Base-by-base conservation (phyloP, 2,113 vertebrate species). In the Malurus cyaneus region DNA sequence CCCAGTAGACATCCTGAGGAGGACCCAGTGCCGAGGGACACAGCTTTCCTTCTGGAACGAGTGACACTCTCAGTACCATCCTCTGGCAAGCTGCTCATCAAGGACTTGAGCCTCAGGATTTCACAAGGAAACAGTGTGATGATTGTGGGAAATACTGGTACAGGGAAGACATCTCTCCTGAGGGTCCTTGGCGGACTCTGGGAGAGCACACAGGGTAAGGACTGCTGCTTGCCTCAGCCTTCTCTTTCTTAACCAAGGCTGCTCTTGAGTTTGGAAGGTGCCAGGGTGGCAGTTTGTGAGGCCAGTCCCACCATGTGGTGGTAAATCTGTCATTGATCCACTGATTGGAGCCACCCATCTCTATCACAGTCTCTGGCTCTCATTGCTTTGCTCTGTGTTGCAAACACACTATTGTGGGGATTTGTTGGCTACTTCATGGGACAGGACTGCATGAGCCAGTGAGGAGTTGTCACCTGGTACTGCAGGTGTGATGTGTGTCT, bases 101-200 rank as follows among this genome's bases (percentile, higher is more conserved):
- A 98, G 91, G 98, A 99, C 14, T 97, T 99, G 96, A 99, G 92
- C 89, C 96, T 99, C 87, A 98, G 92, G 89, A 97, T 99, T 92
- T 98, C 97, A 4, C 94, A 99, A 84, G 99, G 99, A n/a, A 96
- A 96, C 66, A 98, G 98, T 66, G 91, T 99, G 44, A 98, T 99
- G 84, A 98, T 99, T 96, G 98, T 98, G 32, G 99, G 99, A 41
- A 99, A 99, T 97, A 99, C 99, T 0, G 99, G 99, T 94, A 99
- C 99, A 0, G 99, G 99, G 88, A 99, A 99, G 97, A 99, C 99
- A 4, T 99, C 99, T 19, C 97, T 99, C 20, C 97, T 99, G 66
- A 98, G 99, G 76, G 98, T 98, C 74, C 98, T 99, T 6, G 99
- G 98, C 15, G 97, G 98, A 44, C 98, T 99, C 23, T 99, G 99